phyloP scores from a whole-genome alignment of 2,797 vertebrate species.

The Myotis daubentonii region DNA sequence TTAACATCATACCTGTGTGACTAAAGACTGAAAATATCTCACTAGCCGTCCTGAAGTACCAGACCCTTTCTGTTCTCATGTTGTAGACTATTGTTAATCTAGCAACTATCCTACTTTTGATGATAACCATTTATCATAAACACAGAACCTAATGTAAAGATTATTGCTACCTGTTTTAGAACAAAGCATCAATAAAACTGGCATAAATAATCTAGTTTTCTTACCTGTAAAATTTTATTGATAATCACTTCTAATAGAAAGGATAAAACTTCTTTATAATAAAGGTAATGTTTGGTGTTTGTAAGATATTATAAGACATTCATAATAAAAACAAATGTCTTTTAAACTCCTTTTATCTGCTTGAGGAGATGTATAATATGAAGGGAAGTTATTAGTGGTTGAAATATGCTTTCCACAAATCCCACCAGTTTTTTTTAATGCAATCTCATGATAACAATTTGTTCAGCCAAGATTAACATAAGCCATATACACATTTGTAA shows the following conservation, averaged over 20 bases:
- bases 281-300: constrained; percentile 15
- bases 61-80: background rate
- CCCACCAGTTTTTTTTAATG: constrained; percentile 39
- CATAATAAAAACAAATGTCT: constrained; percentile 2
- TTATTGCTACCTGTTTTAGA: background rate
- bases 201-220: background rate
- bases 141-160: background rate
- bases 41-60: background rate
- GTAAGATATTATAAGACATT: constrained; percentile 3
- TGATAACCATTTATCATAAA: background rate
- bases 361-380: constrained; percentile 41
- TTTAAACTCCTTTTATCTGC: background rate
- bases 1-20: background rate
- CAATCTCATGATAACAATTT: constrained; percentile 67
- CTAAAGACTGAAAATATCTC: background rate
- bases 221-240: constrained; percentile 31
- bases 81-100: background rate
- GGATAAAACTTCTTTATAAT: constrained; percentile 25
- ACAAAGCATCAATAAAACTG: background rate
- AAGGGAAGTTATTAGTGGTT: constrained; percentile 29
- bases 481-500: constrained; percentile 66
- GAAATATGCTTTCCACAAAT: constrained; percentile 57
- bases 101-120: background rate
- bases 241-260: constrained; percentile 33
- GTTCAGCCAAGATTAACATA: constrained; percentile 65